phyloP scores from a whole-genome alignment of 2,113 vertebrate species.

The Octodon degus region DNA sequence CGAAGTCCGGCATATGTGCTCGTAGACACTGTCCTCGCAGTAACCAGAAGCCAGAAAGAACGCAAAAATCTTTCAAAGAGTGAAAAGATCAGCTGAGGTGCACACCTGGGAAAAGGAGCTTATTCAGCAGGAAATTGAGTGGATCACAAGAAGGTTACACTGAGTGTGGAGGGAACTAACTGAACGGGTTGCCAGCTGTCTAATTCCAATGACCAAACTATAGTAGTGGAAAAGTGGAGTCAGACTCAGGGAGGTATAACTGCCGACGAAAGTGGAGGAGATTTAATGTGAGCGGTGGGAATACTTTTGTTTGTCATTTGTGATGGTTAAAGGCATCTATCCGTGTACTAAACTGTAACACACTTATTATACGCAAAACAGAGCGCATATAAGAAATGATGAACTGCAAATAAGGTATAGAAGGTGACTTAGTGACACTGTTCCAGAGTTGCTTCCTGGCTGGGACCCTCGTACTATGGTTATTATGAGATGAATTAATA shows the following conservation, averaged over 20 bases:
- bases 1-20: background rate
- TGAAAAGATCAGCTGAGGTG: background rate
- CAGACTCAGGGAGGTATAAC: background rate
- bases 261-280: too few species aligned
- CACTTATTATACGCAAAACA: background rate
- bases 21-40: background rate
- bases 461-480: background rate
- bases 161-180: background rate
- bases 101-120: background rate
- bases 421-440: background rate
- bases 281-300: background rate
- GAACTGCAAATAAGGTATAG: background rate
- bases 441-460: too few species aligned
- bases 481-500: background rate
- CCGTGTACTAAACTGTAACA: background rate
- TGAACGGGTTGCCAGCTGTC: background rate
- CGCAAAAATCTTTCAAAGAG: background rate
- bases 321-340: background rate
- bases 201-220: background rate
- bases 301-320: background rate
- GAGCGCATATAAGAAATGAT: too few species aligned
- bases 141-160: background rate
- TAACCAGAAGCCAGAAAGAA: background rate
- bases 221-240: fast-evolving
- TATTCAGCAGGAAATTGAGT: background rate